Base-by-base conservation (phyloP, 2,797 vertebrate genomes). In the Scarus forsteni region DNA sequence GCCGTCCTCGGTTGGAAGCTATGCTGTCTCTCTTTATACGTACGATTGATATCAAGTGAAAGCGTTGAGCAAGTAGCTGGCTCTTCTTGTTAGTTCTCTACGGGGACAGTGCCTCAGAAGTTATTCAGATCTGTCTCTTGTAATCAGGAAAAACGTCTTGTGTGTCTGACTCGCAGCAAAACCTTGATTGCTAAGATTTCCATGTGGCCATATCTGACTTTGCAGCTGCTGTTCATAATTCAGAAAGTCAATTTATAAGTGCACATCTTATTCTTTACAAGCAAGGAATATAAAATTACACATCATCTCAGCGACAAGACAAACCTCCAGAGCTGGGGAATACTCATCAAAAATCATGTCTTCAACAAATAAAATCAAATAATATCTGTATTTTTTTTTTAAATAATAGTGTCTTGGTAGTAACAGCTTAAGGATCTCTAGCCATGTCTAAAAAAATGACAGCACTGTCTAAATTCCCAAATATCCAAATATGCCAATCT, bases 41-140 rank as follows among this genome's bases (percentile, higher is more conserved):
- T 1, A 58, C 73, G 52, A 71, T 15, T 69, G 58, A 67, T 61
- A 74, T 69, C 43, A 77, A 64, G 36, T 66, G 35, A 48, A 74
- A 52, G 18, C 66, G 61, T 64, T 75, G 76, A 83, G 63, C 55
- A 72, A 77, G 64, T 73, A 73, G 60, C 73, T 76, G 74, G 65
- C 74, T 68, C 51, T 70, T 85, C 60, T 59, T 38, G 57, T 70
- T 80, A 58, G 57, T 58, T 71, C 79, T 69, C 66, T 39, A 59
- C 40, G 40, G 52, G 59, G 61, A 64, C 58, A 35, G 14, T 48
- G 68, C 66, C 48, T 62, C 39, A 52, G 36, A 86, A 66, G 70
- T 77, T 77, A 63, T 83, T 77, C 65, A 63, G 36, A 51, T 75
- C 57, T 53, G 75, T 77, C 79, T 45, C 15, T 58, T 83, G 51